Evolutionary conservation across 2,113 vertebrate genomes (phyloP).

Genomic region (Tichodroma muraria): DNA sequence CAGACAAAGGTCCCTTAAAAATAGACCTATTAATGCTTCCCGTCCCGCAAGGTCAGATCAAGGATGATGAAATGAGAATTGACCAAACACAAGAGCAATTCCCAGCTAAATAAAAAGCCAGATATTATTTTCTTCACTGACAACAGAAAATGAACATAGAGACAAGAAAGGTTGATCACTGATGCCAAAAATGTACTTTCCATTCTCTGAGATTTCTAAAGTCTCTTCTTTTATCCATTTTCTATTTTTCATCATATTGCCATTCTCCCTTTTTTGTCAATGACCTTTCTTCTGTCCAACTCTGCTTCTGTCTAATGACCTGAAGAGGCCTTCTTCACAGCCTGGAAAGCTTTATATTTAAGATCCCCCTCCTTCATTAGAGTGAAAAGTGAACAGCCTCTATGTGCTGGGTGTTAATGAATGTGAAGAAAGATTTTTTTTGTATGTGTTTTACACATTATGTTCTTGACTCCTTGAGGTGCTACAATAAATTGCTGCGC

Average conservation of each 20-base stretch:
- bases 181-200: slow-evolving; percentile 74
- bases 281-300: slow-evolving; percentile 78
- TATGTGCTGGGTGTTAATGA: slow-evolving; percentile 85
- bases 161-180: slow-evolving; percentile 70
- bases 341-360: slow-evolving; percentile 78
- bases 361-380: slow-evolving; percentile 79
- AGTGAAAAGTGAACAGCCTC: slow-evolving; percentile 76
- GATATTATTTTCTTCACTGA: slow-evolving; percentile 72
- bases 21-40: slow-evolving; percentile 76
- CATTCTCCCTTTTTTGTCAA: slow-evolving; percentile 74
- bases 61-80: slow-evolving; percentile 88
- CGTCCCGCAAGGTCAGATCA: slow-evolving; percentile 81
- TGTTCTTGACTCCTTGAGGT: slow-evolving; percentile 92
- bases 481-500: slow-evolving; percentile 82
- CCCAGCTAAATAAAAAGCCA: slow-evolving; percentile 70
- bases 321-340: slow-evolving; percentile 79
- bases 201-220: slow-evolving; percentile 64
- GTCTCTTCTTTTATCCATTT: slow-evolving; percentile 75
- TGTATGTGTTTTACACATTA: slow-evolving; percentile 88
- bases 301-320: slow-evolving; percentile 75
- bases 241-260: slow-evolving; percentile 70
- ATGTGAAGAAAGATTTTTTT: slow-evolving; percentile 83
- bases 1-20: slow-evolving; percentile 67
- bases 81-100: slow-evolving; percentile 83
- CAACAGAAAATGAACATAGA: slow-evolving; percentile 72